Evolutionary conservation across 1,140 invertebrate species (phyloP), one percentile per base, ranked within the genome.

Genomic region (Goniozus legneri): DNA sequence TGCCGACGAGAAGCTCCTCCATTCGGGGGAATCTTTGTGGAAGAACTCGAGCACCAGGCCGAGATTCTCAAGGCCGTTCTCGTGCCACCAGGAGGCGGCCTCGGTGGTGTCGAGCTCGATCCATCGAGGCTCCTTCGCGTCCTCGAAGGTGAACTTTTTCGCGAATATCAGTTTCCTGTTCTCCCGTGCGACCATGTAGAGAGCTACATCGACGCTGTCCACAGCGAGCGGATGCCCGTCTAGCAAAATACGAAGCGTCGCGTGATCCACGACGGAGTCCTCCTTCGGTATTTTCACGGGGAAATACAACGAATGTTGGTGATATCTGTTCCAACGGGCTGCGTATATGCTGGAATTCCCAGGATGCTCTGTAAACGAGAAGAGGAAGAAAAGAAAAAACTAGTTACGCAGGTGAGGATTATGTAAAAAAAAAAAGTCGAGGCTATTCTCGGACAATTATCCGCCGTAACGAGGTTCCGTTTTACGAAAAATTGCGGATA

Each of bases 41-140:
- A 46, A 65, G 55, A 64, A 80, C 77, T 56, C 65, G 24, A 83
- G 53, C 52, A 80, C 77, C 10, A 83, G 57, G 10, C 76, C 77
- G 2, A 78, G 58, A 50, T 82, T 78, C 12, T 68, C 56, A 8
- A 60, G 56, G 8, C 60, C 67, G 1, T 62, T 54, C 2, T 63
- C 64, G n/a, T 80, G 31, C 79, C 80, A 83, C 8, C 56, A 52
- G 40, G 67, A 53, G n/a, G 76, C 74, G 0, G 77, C 75, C 40
- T 62, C 60, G 0, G 79, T 82, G 1, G 79, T 69, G 54, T 83
- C 81, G 3, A 82, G 66, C 47, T 82, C 80, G 4, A 80, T 62
- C 81, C 81, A 83, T 41, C 54, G 51, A 0, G 66, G 32, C 7
- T 48, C 46, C 16, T 34, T 13, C 13, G 44, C 18, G 13, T 44